phyloP scores from a whole-genome alignment of 2,113 vertebrate genomes.

The Protobothrops mucrosquamatus region DNA sequence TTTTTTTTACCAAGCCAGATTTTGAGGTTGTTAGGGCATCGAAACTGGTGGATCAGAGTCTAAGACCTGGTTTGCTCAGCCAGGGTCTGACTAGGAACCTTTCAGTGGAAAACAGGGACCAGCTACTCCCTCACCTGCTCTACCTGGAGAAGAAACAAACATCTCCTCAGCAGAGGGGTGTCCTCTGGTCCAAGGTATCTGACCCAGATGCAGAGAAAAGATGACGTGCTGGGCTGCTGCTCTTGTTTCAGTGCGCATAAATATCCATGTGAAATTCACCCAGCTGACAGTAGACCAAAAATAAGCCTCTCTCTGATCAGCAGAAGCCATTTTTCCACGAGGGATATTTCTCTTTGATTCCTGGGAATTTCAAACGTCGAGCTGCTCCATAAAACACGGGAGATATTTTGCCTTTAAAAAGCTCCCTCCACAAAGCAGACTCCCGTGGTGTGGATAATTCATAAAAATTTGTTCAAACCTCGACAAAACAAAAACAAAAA shows the following conservation, averaged over 20 bases:
- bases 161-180: background rate
- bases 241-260: background rate
- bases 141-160: background rate
- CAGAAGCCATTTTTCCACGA: slow-evolving; percentile 51
- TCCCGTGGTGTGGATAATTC: slow-evolving; percentile 56
- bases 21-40: background rate
- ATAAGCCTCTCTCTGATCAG: slow-evolving; percentile 46
- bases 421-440: slow-evolving; percentile 35
- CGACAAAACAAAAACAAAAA: slow-evolving; percentile 1
- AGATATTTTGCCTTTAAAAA: background rate
- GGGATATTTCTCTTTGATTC: slow-evolving; percentile 59
- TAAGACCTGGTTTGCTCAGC: background rate
- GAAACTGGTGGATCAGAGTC: background rate
- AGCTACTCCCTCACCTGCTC: background rate
- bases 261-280: slow-evolving; percentile 38
- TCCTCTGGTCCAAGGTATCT: background rate
- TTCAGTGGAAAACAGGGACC: background rate
- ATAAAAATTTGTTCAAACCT: slow-evolving; percentile 52
- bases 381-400: slow-evolving; percentile 28
- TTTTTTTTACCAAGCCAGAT: background rate
- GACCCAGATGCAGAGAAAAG: background rate
- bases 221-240: background rate
- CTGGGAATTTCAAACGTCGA: slow-evolving; percentile 57
- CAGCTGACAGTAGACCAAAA: slow-evolving; percentile 43
- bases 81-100: background rate